phyloP scores from a whole-genome alignment of 2,113 vertebrate genomes.

The Glareola pratincola region DNA sequence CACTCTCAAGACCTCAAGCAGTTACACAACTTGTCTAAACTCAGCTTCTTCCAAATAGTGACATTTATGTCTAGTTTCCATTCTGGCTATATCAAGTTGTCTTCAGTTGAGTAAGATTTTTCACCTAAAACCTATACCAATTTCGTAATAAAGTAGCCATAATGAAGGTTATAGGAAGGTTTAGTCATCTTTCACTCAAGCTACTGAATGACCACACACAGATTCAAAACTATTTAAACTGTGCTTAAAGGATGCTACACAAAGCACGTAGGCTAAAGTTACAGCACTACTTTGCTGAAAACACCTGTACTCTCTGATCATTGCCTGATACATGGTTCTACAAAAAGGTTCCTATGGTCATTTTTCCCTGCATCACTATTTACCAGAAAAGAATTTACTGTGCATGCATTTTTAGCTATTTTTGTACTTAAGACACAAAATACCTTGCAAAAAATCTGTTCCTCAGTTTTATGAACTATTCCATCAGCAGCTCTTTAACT shows the following conservation, averaged over 20 bases:
- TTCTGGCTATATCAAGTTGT: neutral
- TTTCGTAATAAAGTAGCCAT: neutral
- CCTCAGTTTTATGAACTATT: neutral
- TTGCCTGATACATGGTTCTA: neutral
- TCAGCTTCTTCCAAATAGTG: neutral
- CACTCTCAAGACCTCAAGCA: neutral
- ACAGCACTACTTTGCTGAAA: neutral
- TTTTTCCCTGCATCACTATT: accelerated
- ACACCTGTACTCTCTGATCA: neutral
- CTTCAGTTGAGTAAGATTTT: neutral
- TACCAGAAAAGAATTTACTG: neutral
- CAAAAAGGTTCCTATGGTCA: neutral
- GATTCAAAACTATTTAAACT: neutral
- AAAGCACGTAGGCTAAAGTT: neutral
- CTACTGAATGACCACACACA: neutral
- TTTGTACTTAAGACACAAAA: neutral
- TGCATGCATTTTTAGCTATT: neutral
- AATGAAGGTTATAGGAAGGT: neutral
- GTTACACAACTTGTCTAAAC: neutral
- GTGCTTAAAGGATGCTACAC: neutral
- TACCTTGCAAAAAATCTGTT: neutral
- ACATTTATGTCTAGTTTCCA: neutral
- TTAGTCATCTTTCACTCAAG: neutral
- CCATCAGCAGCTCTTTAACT: neutral
- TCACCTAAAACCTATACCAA: neutral